Conservation (phyloP, 2,797 vertebrate species). For the Danio aesculapii region DNA sequence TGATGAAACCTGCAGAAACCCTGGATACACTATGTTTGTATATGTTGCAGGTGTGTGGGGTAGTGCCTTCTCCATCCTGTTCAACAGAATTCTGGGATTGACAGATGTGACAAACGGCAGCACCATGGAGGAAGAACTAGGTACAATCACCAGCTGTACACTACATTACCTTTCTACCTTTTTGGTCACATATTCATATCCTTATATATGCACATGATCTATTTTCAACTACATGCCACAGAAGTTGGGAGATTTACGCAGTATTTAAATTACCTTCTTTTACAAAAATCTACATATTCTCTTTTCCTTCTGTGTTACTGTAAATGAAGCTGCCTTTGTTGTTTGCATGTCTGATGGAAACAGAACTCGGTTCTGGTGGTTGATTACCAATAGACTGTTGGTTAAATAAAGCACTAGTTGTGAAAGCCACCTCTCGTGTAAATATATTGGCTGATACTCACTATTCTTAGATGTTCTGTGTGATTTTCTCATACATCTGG, state of each 20-base stretch:
- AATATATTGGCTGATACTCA: background rate
- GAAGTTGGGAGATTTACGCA: background rate
- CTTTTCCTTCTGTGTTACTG: background rate
- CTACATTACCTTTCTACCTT: too few species aligned
- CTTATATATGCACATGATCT: background rate
- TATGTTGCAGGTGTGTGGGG: conserved; percentile 93
- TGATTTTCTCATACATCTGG: background rate
- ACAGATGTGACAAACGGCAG: conserved; percentile 82
- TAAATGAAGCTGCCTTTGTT: background rate
- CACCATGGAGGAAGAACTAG: conserved; percentile 99
- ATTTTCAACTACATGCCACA: background rate
- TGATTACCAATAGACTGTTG: background rate
- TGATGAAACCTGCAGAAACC: too few species aligned
- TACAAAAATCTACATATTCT: background rate
- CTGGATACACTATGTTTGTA: too few species aligned
- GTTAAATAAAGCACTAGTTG: background rate
- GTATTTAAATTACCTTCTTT: background rate
- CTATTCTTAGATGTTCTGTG: background rate
- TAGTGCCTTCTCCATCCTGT: conserved; percentile 97
- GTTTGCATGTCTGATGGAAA: conserved; percentile 5
- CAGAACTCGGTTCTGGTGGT: conserved; percentile 19
- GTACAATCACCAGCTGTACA: conserved; percentile 74
- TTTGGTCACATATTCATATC: background rate
- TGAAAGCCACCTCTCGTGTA: conserved; percentile 15
- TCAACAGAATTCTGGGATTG: conserved; percentile 96